Evolutionary conservation across 2,888 invertebrate genomes (phyloP).

Genomic region (Melanostoma scalare): DNA sequence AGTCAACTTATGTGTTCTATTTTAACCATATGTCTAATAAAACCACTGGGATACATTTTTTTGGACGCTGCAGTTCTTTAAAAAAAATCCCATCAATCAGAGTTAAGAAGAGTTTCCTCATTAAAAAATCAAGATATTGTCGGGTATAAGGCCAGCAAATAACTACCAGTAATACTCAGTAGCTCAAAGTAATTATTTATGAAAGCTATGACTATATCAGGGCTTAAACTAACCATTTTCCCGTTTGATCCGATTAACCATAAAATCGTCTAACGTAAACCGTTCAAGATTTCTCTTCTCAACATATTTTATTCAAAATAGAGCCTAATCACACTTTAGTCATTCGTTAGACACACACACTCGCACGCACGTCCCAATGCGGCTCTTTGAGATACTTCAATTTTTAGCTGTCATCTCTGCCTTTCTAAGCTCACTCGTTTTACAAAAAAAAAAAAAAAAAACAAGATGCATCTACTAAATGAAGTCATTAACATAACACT

Average conservation of each 20-base stretch:
- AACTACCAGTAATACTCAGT: too few relatives aligned
- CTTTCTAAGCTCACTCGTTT: conserved; percentile 15
- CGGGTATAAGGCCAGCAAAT: too few relatives aligned
- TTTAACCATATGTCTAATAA: too few relatives aligned
- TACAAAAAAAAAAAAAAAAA: neutral
- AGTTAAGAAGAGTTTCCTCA: too few relatives aligned
- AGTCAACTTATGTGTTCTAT: too few relatives aligned
- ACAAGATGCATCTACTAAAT: conserved; percentile 56
- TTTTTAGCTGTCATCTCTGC: conserved; percentile 10
- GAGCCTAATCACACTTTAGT: conserved; percentile 31
- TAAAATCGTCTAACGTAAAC: conserved; percentile 55
- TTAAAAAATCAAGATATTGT: too few relatives aligned
- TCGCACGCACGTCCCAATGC: conserved; percentile 39
- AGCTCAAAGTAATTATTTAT: too few relatives aligned
- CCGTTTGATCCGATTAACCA: conserved; percentile 28
- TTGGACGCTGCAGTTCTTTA: too few relatives aligned
- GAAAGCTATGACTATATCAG: too few relatives aligned
- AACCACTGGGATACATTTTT: too few relatives aligned
- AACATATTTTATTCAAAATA: conserved; percentile 28
- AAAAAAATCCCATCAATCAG: too few relatives aligned
- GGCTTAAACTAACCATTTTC: neutral
- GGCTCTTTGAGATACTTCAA: conserved; percentile 59
- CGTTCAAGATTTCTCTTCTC: conserved; percentile 41
- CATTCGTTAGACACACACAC: conserved; percentile 28
- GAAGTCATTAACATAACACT: conserved; percentile 68